Percentiles rank a stretch among this genome's conserved stretches.
Evolutionary conservation across 2,797 vertebrate species (phyloP).

Genomic region (Octomys mimax): DNA sequence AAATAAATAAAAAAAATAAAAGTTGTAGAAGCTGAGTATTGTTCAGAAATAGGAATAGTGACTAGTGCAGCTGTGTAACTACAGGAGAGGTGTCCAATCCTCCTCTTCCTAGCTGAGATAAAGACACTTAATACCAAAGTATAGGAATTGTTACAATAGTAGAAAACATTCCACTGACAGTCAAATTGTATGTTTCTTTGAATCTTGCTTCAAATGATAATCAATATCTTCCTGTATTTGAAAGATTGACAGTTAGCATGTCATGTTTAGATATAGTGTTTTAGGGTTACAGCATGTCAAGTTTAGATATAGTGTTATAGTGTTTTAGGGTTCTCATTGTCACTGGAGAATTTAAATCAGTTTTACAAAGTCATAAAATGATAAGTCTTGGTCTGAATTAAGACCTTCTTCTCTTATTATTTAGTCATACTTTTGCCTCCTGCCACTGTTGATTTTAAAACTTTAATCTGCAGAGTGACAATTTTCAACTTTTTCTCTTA

Average conservation of each 20-base stretch:
- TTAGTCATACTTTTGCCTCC: neutral
- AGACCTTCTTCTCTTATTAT: neutral
- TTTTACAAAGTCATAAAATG: neutral
- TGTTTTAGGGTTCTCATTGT: neutral
- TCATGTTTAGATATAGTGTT: neutral
- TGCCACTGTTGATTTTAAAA: neutral
- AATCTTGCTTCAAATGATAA: neutral
- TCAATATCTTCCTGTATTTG: neutral
- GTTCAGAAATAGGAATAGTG: neutral
- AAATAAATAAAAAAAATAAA: too few species aligned
- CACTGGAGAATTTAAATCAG: neutral
- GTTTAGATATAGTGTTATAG: neutral
- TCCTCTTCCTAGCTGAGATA: neutral
- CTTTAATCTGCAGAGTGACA: neutral
- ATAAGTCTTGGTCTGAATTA: neutral
- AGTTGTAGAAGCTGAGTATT: neutral
- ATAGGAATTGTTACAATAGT: neutral
- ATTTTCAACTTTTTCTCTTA: neutral
- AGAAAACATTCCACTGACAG: neutral
- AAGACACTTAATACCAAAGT: neutral
- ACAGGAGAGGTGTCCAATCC: neutral
- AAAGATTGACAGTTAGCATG: neutral
- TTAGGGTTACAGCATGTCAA: neutral
- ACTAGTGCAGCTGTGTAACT: neutral
- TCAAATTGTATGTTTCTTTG: neutral